These are phyloP conservation scores for Planococcus citri DNA, from an alignment of 1,140 invertebrate genomes.

Conservation along the genomic window DNA sequence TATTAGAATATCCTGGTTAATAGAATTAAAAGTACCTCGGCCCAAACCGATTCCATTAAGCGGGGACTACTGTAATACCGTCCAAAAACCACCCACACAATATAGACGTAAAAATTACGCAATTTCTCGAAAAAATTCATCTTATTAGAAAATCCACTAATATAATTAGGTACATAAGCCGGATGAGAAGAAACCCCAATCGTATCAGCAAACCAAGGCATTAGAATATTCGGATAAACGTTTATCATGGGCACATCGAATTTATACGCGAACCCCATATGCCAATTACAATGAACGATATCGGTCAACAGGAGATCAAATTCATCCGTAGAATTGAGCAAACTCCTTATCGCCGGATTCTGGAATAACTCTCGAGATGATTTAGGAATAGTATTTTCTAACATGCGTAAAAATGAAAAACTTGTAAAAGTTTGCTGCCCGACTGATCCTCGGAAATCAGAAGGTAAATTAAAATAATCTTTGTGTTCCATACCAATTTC, in stretches of 20 bases:
- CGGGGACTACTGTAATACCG: no score
- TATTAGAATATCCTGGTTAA: no score
- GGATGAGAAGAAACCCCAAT: slow-evolving; percentile 26
- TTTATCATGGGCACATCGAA: slow-evolving; percentile 41
- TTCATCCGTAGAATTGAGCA: slow-evolving; percentile 25
- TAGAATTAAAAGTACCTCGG: no score
- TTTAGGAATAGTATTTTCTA: no score
- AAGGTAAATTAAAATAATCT: no score
- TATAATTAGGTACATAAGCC: slow-evolving; percentile 26
- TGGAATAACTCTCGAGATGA: no score
- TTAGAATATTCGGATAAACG: slow-evolving; percentile 40
- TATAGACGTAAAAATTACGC: neutral
- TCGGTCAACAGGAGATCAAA: slow-evolving; percentile 32
- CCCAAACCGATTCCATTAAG: no score
- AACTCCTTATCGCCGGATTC: neutral
- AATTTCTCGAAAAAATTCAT: slow-evolving; percentile 4
- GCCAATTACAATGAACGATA: slow-evolving; percentile 27
- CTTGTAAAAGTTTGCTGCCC: no score
- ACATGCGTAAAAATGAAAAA: no score
- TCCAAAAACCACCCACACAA: no score
- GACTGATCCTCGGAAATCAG: neutral
- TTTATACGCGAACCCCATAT: slow-evolving; percentile 30
- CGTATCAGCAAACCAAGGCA: slow-evolving; percentile 44
- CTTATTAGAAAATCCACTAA: neutral
- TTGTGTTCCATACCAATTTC: slow-evolving; percentile 25